Conservation (phyloP, 2,888 invertebrate species). For the Arrhopalites spinosus region DNA sequence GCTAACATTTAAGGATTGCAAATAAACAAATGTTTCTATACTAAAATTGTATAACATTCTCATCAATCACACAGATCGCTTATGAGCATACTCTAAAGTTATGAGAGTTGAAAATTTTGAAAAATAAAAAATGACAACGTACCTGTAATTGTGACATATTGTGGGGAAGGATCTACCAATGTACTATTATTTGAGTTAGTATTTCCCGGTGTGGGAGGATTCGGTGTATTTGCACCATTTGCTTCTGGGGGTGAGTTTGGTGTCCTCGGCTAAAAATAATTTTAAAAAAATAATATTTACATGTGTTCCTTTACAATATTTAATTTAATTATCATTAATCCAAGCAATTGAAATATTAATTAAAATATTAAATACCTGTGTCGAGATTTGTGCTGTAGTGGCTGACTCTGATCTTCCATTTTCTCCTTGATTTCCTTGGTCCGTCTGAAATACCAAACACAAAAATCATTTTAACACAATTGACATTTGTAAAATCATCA, state of each 20-base stretch:
- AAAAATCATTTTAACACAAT: background rate
- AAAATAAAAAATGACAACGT: too few species aligned
- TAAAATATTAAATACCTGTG: constrained; percentile 18
- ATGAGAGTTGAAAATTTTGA: too few species aligned
- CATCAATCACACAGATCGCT: too few species aligned
- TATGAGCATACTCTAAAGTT: too few species aligned
- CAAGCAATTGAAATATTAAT: too few species aligned
- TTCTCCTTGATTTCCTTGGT: background rate
- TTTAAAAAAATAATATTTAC: background rate
- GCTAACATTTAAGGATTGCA: too few species aligned
- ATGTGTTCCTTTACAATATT: too few species aligned
- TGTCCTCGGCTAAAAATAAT: constrained; percentile 41
- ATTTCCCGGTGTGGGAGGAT: constrained; percentile 50
- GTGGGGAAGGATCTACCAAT: constrained; percentile 49
- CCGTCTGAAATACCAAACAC: background rate
- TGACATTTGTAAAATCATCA: too few species aligned
- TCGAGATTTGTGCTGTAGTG: constrained; percentile 20
- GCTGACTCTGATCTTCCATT: constrained; percentile 22
- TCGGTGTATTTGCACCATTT: constrained; percentile 45
- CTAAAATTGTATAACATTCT: too few species aligned
- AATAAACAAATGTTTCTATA: too few species aligned
- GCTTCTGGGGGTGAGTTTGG: constrained; percentile 49
- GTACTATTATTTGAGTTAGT: constrained; percentile 45
- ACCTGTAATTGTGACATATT: constrained; percentile 55
- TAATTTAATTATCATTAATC: too few species aligned